Percentiles rank a stretch among this genome's conserved stretches.
These are phyloP conservation scores for Meloidogyne chitwoodi DNA, from an alignment of 1,140 invertebrate species.

Conservation along the genomic window DNA sequence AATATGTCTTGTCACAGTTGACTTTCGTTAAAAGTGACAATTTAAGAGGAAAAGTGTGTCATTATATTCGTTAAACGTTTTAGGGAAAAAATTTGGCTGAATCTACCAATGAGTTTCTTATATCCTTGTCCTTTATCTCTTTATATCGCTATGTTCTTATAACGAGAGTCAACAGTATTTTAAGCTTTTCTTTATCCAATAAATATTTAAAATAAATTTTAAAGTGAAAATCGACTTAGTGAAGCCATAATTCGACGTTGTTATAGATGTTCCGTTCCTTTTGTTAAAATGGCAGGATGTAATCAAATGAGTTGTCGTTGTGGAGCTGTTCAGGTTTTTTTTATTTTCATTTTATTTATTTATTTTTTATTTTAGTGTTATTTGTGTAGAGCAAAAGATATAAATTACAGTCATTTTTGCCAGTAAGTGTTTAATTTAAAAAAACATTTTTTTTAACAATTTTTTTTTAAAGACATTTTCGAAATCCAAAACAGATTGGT, in stretches of 20 bases:
- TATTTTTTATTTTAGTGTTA: conserved; percentile 66
- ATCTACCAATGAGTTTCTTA: too few relatives aligned
- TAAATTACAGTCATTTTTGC: conserved; percentile 68
- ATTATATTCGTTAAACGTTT: too few relatives aligned
- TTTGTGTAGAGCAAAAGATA: conserved; percentile 66
- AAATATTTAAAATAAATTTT: too few relatives aligned
- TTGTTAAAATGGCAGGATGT: conserved; percentile 69
- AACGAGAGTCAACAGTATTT: too few relatives aligned
- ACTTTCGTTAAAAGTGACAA: too few relatives aligned
- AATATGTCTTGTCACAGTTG: too few relatives aligned
- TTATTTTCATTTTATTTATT: background rate
- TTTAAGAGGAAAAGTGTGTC: too few relatives aligned
- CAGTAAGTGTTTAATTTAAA: conserved; percentile 31
- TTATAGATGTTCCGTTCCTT: conserved; percentile 66
- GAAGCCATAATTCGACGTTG: conserved; percentile 63
- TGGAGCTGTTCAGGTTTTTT: conserved; percentile 64
- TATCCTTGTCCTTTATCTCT: too few relatives aligned
- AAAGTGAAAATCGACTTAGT: conserved; percentile 43
- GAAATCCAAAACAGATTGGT: conserved; percentile 16
- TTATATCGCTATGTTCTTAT: too few relatives aligned
- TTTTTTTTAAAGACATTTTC: conserved; percentile 27
- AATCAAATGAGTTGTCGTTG: conserved; percentile 72
- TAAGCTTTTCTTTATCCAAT: too few relatives aligned
- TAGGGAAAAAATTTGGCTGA: too few relatives aligned
- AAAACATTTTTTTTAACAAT: background rate